These are phyloP conservation scores for Callitettix versicolor DNA, from an alignment of 1,140 invertebrate genomes.

Conservation along the genomic window DNA sequence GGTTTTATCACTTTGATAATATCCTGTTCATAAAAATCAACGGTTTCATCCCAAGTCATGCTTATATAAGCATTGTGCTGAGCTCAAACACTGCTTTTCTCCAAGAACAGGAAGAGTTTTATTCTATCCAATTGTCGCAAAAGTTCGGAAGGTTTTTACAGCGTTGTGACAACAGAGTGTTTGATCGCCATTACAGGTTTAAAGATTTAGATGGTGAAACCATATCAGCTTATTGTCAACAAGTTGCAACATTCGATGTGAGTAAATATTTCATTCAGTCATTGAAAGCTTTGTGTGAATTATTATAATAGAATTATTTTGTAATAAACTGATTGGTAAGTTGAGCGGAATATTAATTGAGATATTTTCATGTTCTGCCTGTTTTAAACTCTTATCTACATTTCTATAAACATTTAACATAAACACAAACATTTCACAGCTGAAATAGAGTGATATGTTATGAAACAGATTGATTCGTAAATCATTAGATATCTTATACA, in stretches of 20 bases:
- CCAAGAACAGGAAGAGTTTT: constrained; percentile 5
- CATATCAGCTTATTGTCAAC: not conserved
- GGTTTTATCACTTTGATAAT: not conserved
- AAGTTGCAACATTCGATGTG: not conserved
- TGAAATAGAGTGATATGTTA: too few relatives aligned
- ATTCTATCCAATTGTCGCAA: constrained; percentile 1
- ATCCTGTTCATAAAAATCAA: constrained; percentile 3
- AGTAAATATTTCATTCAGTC: too few relatives aligned
- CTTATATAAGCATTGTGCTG: constrained; percentile 6
- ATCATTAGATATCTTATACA: too few relatives aligned
- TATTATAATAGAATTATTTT: too few relatives aligned
- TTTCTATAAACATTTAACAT: too few relatives aligned
- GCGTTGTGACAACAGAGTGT: constrained; percentile 4
- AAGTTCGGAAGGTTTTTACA: constrained; percentile 1
- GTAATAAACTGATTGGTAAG: too few relatives aligned
- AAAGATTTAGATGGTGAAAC: constrained; percentile 4
- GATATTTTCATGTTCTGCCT: too few relatives aligned
- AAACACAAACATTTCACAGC: too few relatives aligned
- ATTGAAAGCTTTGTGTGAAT: too few relatives aligned
- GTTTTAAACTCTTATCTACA: too few relatives aligned
- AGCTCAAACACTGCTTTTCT: constrained; percentile 4
- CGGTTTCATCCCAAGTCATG: not conserved
- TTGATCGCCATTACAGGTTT: constrained; percentile 3
- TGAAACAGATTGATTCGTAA: too few relatives aligned
- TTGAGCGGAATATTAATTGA: too few relatives aligned